Conservation (phyloP, 2,797 vertebrate genomes). For the Coluber constrictor region DNA sequence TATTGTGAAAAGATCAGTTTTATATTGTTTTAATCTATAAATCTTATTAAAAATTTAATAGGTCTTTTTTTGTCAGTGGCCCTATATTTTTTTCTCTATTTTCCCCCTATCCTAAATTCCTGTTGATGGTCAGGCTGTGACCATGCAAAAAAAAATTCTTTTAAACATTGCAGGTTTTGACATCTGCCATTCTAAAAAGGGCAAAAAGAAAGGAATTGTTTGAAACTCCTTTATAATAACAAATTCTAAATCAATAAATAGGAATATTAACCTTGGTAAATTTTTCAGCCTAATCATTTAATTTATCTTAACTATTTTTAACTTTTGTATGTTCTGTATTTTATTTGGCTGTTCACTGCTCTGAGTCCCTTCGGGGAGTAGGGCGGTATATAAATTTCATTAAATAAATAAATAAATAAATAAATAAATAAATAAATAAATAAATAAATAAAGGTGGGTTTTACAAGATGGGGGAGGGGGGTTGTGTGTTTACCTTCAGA, state of each 20-base stretch:
- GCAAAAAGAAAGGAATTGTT: background rate
- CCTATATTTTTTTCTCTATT: background rate
- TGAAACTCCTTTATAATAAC: background rate
- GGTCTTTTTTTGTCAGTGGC: background rate
- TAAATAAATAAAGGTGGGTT: background rate
- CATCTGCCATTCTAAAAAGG: background rate
- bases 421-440: background rate
- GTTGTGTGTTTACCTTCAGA: background rate
- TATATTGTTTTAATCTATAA: background rate
- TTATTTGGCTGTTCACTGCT: too few species aligned
- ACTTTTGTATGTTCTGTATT: too few species aligned
- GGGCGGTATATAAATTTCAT: too few species aligned
- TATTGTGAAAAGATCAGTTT: background rate
- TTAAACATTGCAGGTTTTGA: background rate
- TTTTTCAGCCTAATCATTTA: too few species aligned
- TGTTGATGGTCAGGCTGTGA: background rate
- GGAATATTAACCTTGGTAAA: background rate
- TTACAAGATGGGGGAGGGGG: background rate
- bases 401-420: too few species aligned
- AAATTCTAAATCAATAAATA: background rate
- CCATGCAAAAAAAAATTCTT: background rate
- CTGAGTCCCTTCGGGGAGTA: too few species aligned
- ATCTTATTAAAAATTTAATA: background rate
- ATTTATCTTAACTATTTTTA: too few species aligned
- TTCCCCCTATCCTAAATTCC: background rate